Conservation (phyloP, 2,797 vertebrate genomes). For the Erethizon dorsatum region DNA sequence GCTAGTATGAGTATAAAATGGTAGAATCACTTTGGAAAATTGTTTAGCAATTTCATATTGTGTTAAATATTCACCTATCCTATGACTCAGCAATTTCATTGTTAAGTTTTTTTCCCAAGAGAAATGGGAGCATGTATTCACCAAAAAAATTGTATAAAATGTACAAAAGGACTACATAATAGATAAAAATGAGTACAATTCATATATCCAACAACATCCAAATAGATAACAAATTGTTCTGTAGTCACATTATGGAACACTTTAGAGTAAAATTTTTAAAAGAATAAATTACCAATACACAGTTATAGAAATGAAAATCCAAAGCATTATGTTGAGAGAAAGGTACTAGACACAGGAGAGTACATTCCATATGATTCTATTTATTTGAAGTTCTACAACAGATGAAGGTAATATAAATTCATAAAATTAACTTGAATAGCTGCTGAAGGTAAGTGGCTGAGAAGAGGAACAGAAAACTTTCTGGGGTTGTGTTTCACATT, state of each 20-base stretch:
- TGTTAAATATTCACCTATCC: background rate
- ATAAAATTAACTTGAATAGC: background rate
- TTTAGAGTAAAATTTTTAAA: slow-evolving; percentile 4
- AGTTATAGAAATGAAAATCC: slow-evolving; percentile 16
- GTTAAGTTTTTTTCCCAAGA: background rate
- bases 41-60: background rate
- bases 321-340: background rate
- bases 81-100: background rate
- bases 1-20: background rate
- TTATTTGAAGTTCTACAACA: slow-evolving; percentile 47
- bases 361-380: background rate
- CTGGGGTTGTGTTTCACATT: background rate
- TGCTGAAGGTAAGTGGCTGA: background rate
- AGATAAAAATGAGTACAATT: slow-evolving; percentile 5
- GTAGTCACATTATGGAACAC: background rate
- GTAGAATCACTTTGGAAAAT: background rate
- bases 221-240: background rate
- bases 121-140: background rate
- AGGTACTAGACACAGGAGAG: background rate
- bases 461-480: background rate
- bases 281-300: background rate
- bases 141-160: background rate
- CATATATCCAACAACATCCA: background rate
- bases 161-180: background rate
- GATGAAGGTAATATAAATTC: background rate